Evolutionary conservation across 2,888 invertebrate species (phyloP).

Genomic region (Glaucopsyche alexis): DNA sequence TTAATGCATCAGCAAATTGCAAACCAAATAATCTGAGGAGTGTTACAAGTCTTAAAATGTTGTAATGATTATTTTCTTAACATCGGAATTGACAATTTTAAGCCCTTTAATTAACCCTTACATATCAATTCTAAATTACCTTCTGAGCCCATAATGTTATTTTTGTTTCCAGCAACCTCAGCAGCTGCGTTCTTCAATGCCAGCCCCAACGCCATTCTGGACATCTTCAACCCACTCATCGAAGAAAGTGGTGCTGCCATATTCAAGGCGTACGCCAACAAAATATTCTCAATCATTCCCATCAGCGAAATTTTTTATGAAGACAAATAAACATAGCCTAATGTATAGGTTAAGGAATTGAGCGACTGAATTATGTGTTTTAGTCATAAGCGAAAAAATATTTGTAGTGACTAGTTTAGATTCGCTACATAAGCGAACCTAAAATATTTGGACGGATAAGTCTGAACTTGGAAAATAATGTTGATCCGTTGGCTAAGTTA

Average conservation of each 20-base stretch:
- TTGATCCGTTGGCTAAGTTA: too few relatives aligned
- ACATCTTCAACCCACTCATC: constrained; percentile 84
- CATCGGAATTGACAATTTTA: too few relatives aligned
- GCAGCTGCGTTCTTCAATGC: constrained; percentile 86
- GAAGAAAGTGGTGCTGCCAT: constrained; percentile 83
- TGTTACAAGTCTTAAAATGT: too few relatives aligned
- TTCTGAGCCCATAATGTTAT: not conserved
- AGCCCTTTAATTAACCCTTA: too few relatives aligned
- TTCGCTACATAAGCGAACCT: too few relatives aligned
- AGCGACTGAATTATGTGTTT: not conserved
- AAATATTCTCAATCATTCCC: constrained; percentile 80
- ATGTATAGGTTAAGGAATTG: not conserved
- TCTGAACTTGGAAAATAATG: too few relatives aligned
- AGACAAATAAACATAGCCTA: constrained; percentile 36
- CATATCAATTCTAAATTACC: not conserved
- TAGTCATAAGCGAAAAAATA: not conserved
- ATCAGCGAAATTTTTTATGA: constrained; percentile 79
- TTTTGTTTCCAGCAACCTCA: constrained; percentile 77
- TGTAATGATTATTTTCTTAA: too few relatives aligned
- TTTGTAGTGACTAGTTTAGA: not conserved
- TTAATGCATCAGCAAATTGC: too few relatives aligned
- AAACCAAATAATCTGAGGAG: too few relatives aligned
- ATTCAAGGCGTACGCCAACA: constrained; percentile 79
- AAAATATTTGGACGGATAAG: too few relatives aligned
- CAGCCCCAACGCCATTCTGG: constrained; percentile 83